Percentiles rank a stretch among this genome's conserved stretches.
Evolutionary conservation across 2,888 invertebrate species (phyloP).

Genomic region (Mamestra brassicae): DNA sequence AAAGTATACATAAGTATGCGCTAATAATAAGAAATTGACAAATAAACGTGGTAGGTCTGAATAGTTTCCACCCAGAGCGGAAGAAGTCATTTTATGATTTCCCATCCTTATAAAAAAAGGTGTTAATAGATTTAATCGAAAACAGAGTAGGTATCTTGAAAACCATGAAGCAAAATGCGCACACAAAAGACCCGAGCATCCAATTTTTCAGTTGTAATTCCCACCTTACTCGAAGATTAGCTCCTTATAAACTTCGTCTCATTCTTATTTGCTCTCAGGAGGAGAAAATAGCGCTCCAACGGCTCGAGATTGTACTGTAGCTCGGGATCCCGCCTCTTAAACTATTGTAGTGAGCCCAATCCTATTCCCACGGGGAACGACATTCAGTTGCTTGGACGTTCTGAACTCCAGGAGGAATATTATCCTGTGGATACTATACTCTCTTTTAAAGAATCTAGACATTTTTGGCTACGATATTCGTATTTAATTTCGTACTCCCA

Average conservation of each 20-base stretch:
- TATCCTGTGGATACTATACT: conserved; percentile 28
- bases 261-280: conserved; percentile 38
- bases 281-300: conserved; percentile 42
- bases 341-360: conserved; percentile 57
- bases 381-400: conserved; percentile 43
- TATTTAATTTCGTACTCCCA: conserved; percentile 1
- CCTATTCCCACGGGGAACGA: conserved; percentile 28
- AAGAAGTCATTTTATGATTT: too few relatives aligned
- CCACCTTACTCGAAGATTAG: conserved; percentile 37
- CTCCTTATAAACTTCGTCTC: conserved; percentile 23
- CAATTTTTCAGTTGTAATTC: conserved; percentile 29
- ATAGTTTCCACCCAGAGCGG: too few relatives aligned
- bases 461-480: conserved; percentile 9
- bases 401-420: conserved; percentile 39
- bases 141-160: not conserved
- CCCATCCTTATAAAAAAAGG: too few relatives aligned
- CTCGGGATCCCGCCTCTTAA: conserved; percentile 39
- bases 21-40: too few relatives aligned
- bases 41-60: too few relatives aligned
- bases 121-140: too few relatives aligned
- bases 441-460: conserved; percentile 15
- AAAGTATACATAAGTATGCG: too few relatives aligned
- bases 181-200: not conserved
- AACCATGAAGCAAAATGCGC: not conserved
- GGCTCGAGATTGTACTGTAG: conserved; percentile 38